Evolutionary conservation across 2,113 vertebrate species (phyloP).

Genomic region (Epinephelus lanceolatus): DNA sequence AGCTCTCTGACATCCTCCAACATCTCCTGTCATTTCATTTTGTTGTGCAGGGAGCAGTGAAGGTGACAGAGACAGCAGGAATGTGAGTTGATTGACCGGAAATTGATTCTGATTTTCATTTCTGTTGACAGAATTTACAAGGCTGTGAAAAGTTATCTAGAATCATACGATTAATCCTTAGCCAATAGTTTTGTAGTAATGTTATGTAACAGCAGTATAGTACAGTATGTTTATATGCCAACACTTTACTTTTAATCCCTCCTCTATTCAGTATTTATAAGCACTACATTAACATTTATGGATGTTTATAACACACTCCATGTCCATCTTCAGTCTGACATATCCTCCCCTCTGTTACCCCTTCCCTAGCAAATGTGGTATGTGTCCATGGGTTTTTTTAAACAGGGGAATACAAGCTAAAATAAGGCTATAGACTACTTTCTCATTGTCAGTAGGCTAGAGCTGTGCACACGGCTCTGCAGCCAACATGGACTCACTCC

Average conservation of each 20-base stretch:
- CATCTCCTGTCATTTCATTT: conserved; percentile 31
- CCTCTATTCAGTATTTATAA: not conserved
- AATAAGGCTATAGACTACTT: no score
- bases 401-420: no score
- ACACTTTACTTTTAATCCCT: not conserved
- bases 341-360: no score
- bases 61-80: conserved; percentile 20
- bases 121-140: not conserved
- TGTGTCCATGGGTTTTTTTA: no score
- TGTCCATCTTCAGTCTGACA: no score
- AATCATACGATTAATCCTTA: not conserved
- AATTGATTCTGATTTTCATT: not conserved
- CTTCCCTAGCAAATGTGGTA: no score
- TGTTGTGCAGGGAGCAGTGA: conserved; percentile 70
- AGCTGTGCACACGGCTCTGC: no score
- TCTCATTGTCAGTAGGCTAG: no score
- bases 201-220: no score
- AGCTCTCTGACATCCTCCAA: conserved; percentile 16
- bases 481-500: no score
- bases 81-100: conserved; percentile 62
- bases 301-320: not conserved
- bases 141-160: not conserved
- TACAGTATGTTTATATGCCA: not conserved
- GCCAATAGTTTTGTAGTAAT: not conserved
- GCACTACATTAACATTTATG: not conserved